Conservation (phyloP, 2,113 vertebrate genomes). For the Strigops habroptila region DNA sequence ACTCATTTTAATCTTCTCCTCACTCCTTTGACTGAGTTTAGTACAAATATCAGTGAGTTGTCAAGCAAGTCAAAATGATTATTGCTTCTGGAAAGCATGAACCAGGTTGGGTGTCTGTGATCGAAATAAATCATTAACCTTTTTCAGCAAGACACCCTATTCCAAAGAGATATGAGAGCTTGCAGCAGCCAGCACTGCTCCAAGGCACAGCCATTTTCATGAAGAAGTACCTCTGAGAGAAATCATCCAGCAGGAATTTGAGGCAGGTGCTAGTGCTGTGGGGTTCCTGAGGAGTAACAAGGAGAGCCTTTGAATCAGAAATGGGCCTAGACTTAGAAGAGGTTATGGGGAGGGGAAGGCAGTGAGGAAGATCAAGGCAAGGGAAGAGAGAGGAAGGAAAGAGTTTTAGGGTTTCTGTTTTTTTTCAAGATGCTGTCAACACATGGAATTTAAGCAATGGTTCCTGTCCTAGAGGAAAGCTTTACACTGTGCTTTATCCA, state of each 20-base stretch:
- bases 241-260: not conserved
- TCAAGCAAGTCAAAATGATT: not conserved
- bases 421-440: not conserved
- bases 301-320: not conserved
- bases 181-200: not conserved
- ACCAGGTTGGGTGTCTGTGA: not conserved
- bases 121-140: not conserved
- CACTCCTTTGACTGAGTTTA: not conserved
- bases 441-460: not conserved
- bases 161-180: not conserved
- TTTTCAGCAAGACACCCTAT: not conserved
- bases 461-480: not conserved
- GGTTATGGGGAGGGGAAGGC: not conserved
- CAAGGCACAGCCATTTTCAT: not conserved
- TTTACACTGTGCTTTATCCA: not conserved
- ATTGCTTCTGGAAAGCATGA: not conserved
- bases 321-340: not conserved
- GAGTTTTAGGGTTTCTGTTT: not conserved
- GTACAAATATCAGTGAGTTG: not conserved
- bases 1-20: not conserved
- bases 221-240: not conserved
- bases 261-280: not conserved
- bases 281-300: not conserved
- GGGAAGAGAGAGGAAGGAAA: not conserved
- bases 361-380: not conserved